Conservation (phyloP, 1,140 invertebrate genomes). For the Sipha flava region DNA sequence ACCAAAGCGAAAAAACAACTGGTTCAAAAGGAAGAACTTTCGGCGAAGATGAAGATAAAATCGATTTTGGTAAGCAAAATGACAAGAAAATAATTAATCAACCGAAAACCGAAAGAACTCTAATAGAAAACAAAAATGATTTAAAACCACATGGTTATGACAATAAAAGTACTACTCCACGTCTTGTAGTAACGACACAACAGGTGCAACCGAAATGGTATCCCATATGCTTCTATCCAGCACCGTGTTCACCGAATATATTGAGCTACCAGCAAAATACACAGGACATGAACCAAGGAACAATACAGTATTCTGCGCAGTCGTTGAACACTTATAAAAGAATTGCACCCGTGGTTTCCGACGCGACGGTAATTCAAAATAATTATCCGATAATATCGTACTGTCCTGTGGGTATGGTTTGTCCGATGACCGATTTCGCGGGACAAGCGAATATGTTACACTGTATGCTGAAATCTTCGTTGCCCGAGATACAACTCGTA, state of each 20-base stretch:
- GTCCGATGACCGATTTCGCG: not conserved
- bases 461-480: not conserved
- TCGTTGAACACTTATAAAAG: not conserved
- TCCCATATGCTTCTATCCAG: not conserved
- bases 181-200: not conserved
- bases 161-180: not conserved
- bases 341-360: not conserved
- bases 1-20: not conserved
- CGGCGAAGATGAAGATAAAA: not conserved
- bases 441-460: not conserved
- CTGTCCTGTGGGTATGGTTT: not conserved
- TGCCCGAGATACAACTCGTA: not conserved
- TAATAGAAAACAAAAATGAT: not conserved
- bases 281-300: not conserved
- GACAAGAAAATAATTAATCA: not conserved
- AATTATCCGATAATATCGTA: not conserved
- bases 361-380: not conserved
- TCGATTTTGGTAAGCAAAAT: too few species aligned
- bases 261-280: not conserved
- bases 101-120: too few species aligned
- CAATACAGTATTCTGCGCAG: not conserved
- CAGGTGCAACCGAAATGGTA: not conserved
- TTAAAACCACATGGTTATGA: not conserved
- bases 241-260: not conserved
- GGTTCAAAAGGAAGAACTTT: not conserved